A percentile compares a stretch with the other conserved stretches of the same genome.
These are phyloP conservation scores for Anolis sagrei DNA, from an alignment of 2,113 vertebrate species.

Conservation along the genomic window DNA sequence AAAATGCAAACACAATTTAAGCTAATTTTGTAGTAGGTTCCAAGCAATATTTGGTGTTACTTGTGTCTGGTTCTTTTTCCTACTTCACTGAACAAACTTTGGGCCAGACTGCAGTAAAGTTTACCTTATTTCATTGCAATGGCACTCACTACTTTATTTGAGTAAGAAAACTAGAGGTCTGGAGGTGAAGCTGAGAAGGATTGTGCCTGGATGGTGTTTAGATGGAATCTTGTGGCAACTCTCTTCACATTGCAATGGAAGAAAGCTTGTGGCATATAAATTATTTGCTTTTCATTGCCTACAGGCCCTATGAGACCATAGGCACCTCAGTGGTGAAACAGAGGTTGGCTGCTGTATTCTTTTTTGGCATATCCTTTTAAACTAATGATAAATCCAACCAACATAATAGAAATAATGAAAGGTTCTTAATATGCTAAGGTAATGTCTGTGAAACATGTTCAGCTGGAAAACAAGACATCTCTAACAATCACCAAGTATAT, in stretches of 20 bases:
- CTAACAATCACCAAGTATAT: neutral
- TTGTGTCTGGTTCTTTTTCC: neutral
- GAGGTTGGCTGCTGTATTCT: neutral
- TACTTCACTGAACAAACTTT: neutral
- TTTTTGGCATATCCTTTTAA: neutral
- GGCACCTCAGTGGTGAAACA: no score
- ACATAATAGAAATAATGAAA: neutral
- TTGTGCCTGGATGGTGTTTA: neutral
- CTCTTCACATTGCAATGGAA: neutral
- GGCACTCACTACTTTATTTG: neutral
- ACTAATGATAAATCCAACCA: neutral
- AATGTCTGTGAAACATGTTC: neutral
- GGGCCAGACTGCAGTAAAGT: neutral
- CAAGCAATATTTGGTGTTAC: neutral
- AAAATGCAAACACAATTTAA: neutral
- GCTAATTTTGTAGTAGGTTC: neutral
- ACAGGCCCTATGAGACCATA: no score
- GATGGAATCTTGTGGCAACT: neutral
- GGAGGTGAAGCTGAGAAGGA: neutral
- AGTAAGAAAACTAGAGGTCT: no score
- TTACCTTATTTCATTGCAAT: neutral
- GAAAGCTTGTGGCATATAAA: neutral
- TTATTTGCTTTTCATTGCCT: neutral
- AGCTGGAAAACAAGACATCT: neutral
- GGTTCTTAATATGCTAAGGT: neutral